These are phyloP conservation scores for Rhingia rostrata DNA, from an alignment of 2,888 invertebrate species.

Conservation along the genomic window DNA sequence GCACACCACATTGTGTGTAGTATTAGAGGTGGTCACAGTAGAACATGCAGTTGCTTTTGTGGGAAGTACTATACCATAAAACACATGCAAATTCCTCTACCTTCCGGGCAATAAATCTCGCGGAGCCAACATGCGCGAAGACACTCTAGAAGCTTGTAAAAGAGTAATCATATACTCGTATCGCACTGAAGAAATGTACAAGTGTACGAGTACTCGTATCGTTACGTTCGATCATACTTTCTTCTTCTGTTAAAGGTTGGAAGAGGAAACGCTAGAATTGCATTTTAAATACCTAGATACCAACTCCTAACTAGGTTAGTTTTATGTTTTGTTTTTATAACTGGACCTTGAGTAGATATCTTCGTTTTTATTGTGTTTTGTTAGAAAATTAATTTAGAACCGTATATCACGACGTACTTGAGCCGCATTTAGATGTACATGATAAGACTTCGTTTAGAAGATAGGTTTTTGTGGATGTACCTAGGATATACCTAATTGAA, in stretches of 20 bases:
- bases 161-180: conserved; percentile 32
- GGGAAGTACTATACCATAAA: conserved; percentile 67
- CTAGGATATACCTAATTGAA: too few species aligned
- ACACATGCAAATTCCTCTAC: conserved; percentile 67
- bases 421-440: neutral
- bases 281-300: conserved; percentile 32
- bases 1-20: conserved; percentile 9
- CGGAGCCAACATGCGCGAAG: conserved; percentile 42
- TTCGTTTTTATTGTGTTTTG: neutral
- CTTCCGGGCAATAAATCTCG: conserved; percentile 69
- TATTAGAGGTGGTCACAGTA: conserved; percentile 20
- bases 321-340: conserved; percentile 5
- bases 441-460: neutral
- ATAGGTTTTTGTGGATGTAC: too few species aligned
- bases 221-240: conserved; percentile 57
- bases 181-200: neutral
- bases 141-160: conserved; percentile 44
- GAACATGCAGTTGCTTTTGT: conserved; percentile 38
- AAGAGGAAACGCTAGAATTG: conserved; percentile 44
- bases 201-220: conserved; percentile 20
- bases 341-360: neutral
- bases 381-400: neutral
- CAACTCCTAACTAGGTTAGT: conserved; percentile 5
- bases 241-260: conserved; percentile 48
- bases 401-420: conserved; percentile 5